Conservation (phyloP, 2,113 vertebrate species). For the Vimba vimba region DNA sequence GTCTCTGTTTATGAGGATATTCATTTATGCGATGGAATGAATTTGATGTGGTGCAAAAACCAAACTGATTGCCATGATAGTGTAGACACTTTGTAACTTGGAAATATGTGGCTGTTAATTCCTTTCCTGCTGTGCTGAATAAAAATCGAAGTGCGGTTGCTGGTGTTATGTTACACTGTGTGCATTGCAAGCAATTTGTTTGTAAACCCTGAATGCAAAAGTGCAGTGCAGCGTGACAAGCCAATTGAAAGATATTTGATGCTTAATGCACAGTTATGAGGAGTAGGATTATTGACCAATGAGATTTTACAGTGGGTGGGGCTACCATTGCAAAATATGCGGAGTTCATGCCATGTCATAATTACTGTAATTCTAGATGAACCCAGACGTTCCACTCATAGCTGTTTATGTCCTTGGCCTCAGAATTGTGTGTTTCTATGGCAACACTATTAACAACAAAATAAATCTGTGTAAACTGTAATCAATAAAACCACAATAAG, state of each 20-base stretch:
- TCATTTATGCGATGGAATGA: conserved; percentile 27
- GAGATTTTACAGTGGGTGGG: neutral
- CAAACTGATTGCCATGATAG: conserved; percentile 16
- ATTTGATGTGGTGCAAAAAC: conserved; percentile 27
- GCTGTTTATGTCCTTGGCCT: neutral
- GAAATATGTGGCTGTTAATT: conserved; percentile 35
- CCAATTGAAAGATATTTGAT: neutral
- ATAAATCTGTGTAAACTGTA: neutral
- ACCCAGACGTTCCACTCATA: neutral
- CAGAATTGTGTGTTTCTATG: neutral
- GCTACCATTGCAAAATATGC: neutral
- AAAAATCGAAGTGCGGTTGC: neutral
- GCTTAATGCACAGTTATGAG: neutral
- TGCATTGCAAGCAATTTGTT: conserved; percentile 18
- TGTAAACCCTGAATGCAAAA: neutral
- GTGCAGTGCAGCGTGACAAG: neutral
- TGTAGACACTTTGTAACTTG: conserved; percentile 5
- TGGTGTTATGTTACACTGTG: conserved; percentile 16
- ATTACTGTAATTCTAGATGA: neutral
- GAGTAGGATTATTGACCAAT: neutral
- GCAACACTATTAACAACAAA: neutral
- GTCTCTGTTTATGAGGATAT: conserved; percentile 36
- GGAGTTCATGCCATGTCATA: neutral
- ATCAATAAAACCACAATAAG: neutral
- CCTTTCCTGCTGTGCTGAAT: conserved; percentile 13